Conservation (phyloP, 2,888 invertebrate species). For the Psococerastis gibbosa region DNA sequence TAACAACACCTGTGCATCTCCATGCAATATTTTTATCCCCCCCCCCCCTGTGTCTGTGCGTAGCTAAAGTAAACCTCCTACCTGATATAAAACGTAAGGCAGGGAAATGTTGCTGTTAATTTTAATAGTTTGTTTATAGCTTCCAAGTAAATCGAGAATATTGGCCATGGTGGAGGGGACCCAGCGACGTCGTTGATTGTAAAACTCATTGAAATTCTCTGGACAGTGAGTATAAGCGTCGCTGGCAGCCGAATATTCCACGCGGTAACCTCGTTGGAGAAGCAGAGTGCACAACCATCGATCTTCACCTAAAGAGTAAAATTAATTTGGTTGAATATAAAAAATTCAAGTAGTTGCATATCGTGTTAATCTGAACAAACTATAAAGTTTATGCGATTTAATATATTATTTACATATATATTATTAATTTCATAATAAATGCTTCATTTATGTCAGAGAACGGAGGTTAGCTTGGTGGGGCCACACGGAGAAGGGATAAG, state of each 20-base stretch:
- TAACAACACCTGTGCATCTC: no score
- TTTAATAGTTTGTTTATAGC: conserved; percentile 56
- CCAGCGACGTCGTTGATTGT: conserved; percentile 86
- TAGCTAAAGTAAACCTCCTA: no score
- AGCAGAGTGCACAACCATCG: conserved; percentile 88
- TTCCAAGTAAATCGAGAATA: conserved; percentile 67
- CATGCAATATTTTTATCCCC: no score
- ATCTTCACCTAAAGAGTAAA: conserved; percentile 78
- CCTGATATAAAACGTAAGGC: conserved; percentile 56
- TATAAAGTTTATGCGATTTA: conserved; percentile 11
- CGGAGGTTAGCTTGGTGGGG: no score
- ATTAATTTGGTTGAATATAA: no score
- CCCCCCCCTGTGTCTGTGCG: no score
- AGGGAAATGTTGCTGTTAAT: conserved; percentile 80
- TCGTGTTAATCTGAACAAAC: not conserved
- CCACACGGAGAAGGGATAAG: no score
- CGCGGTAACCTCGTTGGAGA: conserved; percentile 74
- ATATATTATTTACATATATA: conserved; percentile 5
- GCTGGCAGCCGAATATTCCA: conserved; percentile 89
- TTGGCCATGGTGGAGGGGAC: conserved; percentile 93
- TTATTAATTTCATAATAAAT: no score
- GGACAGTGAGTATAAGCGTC: conserved; percentile 92
- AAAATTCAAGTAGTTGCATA: no score
- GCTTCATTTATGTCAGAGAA: no score
- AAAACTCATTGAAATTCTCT: conserved; percentile 83